Conservation (phyloP, 2,888 invertebrate genomes). For the Drosophila limbata region DNA sequence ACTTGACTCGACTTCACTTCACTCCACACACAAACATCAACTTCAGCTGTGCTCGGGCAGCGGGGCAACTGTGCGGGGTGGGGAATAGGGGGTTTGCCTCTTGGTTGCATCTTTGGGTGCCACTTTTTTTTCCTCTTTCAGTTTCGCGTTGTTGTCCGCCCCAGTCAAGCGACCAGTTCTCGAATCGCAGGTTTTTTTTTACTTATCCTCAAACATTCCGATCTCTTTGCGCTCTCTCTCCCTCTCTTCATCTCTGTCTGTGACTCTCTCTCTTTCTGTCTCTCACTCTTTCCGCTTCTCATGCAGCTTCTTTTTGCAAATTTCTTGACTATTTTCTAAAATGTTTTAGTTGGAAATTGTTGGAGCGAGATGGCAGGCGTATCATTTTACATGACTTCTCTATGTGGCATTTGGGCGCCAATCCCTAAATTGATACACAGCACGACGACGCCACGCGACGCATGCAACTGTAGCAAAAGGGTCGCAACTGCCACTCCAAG, state of each 20-base stretch:
- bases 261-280: slow-evolving; percentile 17
- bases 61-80: slow-evolving; percentile 17
- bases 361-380: slow-evolving; percentile 58
- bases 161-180: slow-evolving; percentile 68
- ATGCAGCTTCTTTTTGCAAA: slow-evolving; percentile 37
- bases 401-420: slow-evolving; percentile 79
- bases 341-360: slow-evolving; percentile 53
- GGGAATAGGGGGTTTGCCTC: slow-evolving; percentile 26
- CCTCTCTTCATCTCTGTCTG: background rate
- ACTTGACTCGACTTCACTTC: slow-evolving; percentile 8
- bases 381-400: slow-evolving; percentile 77
- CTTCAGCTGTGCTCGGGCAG: slow-evolving; percentile 32
- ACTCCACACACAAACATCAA: slow-evolving; percentile 38
- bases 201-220: slow-evolving; percentile 54
- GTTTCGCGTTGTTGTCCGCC: slow-evolving; percentile 54
- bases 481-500: slow-evolving; percentile 9
- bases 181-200: slow-evolving; percentile 56
- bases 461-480: slow-evolving; percentile 30
- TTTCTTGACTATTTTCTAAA: slow-evolving; percentile 73
- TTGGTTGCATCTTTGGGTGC: slow-evolving; percentile 74
- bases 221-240: slow-evolving; percentile 20
- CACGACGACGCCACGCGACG: slow-evolving; percentile 21
- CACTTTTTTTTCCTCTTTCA: slow-evolving; percentile 62
- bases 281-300: slow-evolving; percentile 12
- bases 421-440: slow-evolving; percentile 71